Conservation (phyloP, 2,113 vertebrate species). For the Gymnarchus niloticus region DNA sequence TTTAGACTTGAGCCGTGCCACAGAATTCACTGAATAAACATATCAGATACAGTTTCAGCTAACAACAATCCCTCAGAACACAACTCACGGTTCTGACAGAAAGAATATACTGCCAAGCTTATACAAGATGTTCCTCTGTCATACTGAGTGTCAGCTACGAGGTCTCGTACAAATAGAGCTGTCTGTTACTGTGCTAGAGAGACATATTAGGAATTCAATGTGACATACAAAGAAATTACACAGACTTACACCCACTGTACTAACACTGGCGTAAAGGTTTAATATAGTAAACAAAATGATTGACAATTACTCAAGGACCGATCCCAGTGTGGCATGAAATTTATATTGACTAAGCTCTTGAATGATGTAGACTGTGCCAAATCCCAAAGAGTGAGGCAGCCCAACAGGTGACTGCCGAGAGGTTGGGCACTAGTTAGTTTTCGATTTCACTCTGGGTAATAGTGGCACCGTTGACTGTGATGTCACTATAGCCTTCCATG, state of each 20-base stretch:
- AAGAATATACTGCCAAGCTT: neutral
- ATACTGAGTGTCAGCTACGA: neutral
- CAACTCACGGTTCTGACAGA: conserved; percentile 8
- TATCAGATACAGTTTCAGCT: neutral
- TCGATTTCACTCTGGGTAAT: neutral
- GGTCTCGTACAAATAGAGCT: neutral
- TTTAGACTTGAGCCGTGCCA: neutral
- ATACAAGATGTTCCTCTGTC: neutral
- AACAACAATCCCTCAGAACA: neutral
- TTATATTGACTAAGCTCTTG: neutral
- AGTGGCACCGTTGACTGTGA: neutral
- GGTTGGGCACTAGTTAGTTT: neutral
- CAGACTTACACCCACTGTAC: neutral
- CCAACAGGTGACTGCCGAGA: neutral
- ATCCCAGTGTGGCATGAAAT: neutral
- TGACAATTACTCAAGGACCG: neutral
- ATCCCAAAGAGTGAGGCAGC: neutral
- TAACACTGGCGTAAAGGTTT: neutral
- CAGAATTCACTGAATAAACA: neutral
- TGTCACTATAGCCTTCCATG: neutral
- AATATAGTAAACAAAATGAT: neutral
- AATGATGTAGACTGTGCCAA: neutral
- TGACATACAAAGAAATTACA: conserved; percentile 9
- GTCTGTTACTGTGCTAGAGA: neutral
- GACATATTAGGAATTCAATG: neutral